These are phyloP conservation scores for Eurystomus glaucurus DNA, from an alignment of 2,797 vertebrate genomes.

Conservation along the genomic window DNA sequence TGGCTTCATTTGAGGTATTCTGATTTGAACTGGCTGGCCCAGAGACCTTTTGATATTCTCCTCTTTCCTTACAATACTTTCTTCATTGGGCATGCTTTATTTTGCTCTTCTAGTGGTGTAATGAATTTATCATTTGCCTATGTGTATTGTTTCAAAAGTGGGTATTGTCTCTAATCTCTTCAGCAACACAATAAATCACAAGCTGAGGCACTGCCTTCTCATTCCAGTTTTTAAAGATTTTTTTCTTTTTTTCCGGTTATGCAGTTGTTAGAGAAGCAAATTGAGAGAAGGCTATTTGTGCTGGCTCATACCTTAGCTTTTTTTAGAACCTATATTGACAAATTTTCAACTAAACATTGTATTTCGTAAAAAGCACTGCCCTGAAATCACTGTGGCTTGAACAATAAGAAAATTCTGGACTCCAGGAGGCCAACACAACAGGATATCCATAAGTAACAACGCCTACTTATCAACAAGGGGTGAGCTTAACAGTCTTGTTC, in stretches of 20 bases:
- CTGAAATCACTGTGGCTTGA: slow-evolving; percentile 79
- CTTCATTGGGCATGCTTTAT: background rate
- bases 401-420: slow-evolving; percentile 83
- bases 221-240: slow-evolving; percentile 48
- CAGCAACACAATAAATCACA: slow-evolving; percentile 47
- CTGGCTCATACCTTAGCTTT: slow-evolving; percentile 72
- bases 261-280: slow-evolving; percentile 63
- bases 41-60: slow-evolving; percentile 16
- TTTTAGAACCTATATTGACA: slow-evolving; percentile 76
- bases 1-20: background rate
- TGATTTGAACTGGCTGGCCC: background rate
- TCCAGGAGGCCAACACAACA: slow-evolving; percentile 76
- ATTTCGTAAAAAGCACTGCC: slow-evolving; percentile 75
- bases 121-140: slow-evolving; percentile 4
- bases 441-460: slow-evolving; percentile 82
- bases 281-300: slow-evolving; percentile 66
- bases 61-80: background rate
- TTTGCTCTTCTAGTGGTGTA: slow-evolving; percentile 3
- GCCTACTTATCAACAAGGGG: slow-evolving; percentile 79
- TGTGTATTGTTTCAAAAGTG: slow-evolving; percentile 43
- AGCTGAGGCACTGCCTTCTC: slow-evolving; percentile 4
- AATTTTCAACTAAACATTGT: slow-evolving; percentile 80
- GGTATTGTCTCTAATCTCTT: slow-evolving; percentile 46
- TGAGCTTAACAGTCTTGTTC: slow-evolving; percentile 72
- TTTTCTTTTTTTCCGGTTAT: background rate